phyloP scores from a whole-genome alignment of 2,113 vertebrate genomes.

The Guaruba guarouba region DNA sequence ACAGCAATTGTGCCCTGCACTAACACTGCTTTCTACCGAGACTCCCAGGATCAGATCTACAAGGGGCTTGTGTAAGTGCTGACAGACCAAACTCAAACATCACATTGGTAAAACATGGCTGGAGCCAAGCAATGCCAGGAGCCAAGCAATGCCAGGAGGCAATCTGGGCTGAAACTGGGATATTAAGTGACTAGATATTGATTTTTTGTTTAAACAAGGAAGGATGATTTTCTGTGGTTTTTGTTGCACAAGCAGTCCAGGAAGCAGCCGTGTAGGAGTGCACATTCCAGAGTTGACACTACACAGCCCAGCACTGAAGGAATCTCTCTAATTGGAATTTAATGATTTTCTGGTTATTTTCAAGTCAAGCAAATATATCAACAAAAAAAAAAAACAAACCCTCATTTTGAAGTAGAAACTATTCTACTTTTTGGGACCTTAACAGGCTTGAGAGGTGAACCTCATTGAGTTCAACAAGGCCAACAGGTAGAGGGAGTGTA shows the following conservation, averaged over 20 bases:
- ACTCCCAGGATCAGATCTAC: fast-evolving
- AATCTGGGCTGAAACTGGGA: neutral
- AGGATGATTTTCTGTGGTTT: neutral
- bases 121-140: fast-evolving
- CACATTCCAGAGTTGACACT: neutral
- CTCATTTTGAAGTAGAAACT: neutral
- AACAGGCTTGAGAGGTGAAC: neutral
- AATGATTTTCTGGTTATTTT: neutral
- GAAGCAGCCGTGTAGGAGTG: neutral
- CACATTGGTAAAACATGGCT: fast-evolving
- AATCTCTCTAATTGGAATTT: neutral
- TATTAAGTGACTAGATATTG: fast-evolving
- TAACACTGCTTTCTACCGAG: fast-evolving
- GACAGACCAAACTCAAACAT: neutral
- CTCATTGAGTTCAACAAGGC: neutral
- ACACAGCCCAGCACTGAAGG: neutral
- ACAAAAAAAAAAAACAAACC: fast-evolving
- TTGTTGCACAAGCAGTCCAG: neutral
- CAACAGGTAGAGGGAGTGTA: neutral
- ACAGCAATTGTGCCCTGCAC: fast-evolving
- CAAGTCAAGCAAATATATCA: fast-evolving
- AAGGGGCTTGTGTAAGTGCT: fast-evolving
- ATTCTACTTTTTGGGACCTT: neutral
- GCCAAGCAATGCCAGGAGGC: fast-evolving
- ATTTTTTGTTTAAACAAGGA: fast-evolving